These are phyloP conservation scores for Hippocampus barbouri DNA, from an alignment of 2,113 vertebrate genomes.

Conservation along the genomic window DNA sequence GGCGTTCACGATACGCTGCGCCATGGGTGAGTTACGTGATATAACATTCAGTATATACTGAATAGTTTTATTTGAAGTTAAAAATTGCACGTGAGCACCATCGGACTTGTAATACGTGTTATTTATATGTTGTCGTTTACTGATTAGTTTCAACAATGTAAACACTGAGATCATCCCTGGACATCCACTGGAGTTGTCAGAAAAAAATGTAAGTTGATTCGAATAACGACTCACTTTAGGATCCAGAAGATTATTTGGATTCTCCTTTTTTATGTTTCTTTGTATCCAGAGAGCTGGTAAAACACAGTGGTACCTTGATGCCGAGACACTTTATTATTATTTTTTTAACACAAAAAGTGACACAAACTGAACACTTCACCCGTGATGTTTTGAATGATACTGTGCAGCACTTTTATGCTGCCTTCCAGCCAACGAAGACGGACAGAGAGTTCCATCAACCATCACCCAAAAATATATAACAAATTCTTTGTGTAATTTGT, in stretches of 20 bases:
- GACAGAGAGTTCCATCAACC: too few relatives aligned
- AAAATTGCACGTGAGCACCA: too few relatives aligned
- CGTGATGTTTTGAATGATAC: too few relatives aligned
- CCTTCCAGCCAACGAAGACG: too few relatives aligned
- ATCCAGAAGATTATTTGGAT: neutral
- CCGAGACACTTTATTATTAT: neutral
- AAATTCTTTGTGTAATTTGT: too few relatives aligned
- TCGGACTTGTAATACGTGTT: neutral
- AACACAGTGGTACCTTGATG: neutral
- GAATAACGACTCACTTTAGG: neutral
- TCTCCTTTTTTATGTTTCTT: neutral
- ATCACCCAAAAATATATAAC: too few relatives aligned
- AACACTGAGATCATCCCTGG: constrained; percentile 91
- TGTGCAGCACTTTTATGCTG: too few relatives aligned
- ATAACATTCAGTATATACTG: neutral
- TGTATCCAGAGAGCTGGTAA: neutral
- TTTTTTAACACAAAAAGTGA: too few relatives aligned
- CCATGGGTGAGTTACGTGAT: constrained; percentile 72
- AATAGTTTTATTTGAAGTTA: neutral
- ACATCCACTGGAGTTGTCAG: constrained; percentile 87
- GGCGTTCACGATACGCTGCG: constrained; percentile 84
- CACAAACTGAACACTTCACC: too few relatives aligned
- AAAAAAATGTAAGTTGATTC: constrained; percentile 86
- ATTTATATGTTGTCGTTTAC: neutral
- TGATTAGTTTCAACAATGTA: constrained; percentile 81